Evolutionary conservation across 2,113 vertebrate species (phyloP), one percentile per base, ranked within the genome.

Genomic region (Tyrannus savana): DNA sequence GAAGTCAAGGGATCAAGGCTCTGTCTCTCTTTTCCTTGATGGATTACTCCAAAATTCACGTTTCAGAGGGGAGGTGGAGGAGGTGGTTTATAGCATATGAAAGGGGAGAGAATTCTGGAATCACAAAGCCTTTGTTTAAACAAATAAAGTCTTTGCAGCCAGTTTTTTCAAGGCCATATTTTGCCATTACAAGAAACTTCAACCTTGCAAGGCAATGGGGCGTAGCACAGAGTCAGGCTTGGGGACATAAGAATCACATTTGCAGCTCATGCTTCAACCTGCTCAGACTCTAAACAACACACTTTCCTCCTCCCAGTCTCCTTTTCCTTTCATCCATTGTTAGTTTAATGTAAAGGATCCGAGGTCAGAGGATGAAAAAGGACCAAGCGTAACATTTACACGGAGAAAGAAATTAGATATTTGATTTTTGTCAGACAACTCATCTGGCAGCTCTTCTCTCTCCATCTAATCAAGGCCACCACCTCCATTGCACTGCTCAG

Each of bases 1-100:
- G 76, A 96, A 96, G 92, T 96, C 92, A 95, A 92, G 72, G 83
- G 92, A 96, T 96, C 95, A 94, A 94, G 92, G 85, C 88, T 96
- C 79, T 60, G 72, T 90, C 95, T 97, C 93, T 86, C 79, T 84
- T 89, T 93, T 71, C 84, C 76, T 84, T 95, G 93, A 96, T 78
- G 76, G 72, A 96, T 96, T 86, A 59, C 83, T 93, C 64, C 85
- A 96, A 92, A 95, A 94, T 94, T 94, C 91, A 81, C 94, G 89
- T 93, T 93, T 92, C 93, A 96, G 93, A 93, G 39, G 56, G 80
- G 72, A 92, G 90, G 83, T 0, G 2, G 56, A 95, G 91, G 89
- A 90, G 89, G 64, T 77, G 56, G 67, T 67, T 94, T 95, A 72
- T 49, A 89, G 87, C 79, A 77, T 73, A 91, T 42, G 90, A 96